These are phyloP conservation scores for Cettia cetti DNA, from an alignment of 2,113 vertebrate species.

Conservation along the genomic window DNA sequence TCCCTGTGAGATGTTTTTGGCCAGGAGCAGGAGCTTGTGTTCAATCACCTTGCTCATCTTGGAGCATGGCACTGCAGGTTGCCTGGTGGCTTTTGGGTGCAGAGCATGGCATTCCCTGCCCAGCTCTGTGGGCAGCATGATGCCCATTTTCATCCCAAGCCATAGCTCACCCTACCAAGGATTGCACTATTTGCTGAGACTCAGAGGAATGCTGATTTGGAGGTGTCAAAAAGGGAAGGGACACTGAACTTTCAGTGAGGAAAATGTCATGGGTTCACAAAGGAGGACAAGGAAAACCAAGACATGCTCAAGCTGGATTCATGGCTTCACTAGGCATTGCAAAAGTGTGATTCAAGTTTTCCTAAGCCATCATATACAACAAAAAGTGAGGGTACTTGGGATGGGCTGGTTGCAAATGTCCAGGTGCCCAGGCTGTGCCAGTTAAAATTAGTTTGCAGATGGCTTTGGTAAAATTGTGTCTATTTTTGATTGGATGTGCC, in stretches of 20 bases:
- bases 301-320: background rate
- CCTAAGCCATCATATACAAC: background rate
- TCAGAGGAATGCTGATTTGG: background rate
- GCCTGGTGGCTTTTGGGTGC: background rate
- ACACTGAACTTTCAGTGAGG: background rate
- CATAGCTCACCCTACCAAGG: background rate
- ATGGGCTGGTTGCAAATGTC: background rate
- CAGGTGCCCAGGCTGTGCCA: background rate
- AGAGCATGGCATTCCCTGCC: background rate
- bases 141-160: background rate
- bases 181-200: background rate
- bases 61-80: background rate
- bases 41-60: accelerated
- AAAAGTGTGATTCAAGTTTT: background rate
- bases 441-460: background rate
- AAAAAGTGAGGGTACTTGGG: background rate
- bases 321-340: background rate
- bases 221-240: background rate
- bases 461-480: background rate
- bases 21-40: background rate
- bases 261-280: background rate
- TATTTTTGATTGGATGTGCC: background rate
- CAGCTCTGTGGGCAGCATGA: background rate
- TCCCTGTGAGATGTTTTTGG: background rate
- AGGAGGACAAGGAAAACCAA: background rate